phyloP scores from a whole-genome alignment of 2,888 invertebrate species.

The Monoplex corrugatus region DNA sequence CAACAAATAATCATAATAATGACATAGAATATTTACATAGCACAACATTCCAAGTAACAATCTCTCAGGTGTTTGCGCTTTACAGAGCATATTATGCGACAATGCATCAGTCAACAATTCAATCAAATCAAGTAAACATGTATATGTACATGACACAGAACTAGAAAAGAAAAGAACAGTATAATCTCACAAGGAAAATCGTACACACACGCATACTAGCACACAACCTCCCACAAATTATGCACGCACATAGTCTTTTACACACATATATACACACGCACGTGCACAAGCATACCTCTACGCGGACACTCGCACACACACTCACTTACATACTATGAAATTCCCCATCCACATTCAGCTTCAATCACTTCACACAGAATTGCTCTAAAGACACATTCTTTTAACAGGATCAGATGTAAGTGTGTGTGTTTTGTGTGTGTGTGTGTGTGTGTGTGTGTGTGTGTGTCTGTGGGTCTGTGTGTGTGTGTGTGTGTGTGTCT shows the following conservation, averaged over 20 bases:
- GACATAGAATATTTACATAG: not conserved
- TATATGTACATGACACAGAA: not conserved
- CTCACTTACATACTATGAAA: not conserved
- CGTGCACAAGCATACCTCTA: too few relatives aligned
- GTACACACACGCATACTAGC: not conserved
- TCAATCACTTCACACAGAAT: not conserved
- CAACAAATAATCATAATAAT: too few relatives aligned
- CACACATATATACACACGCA: conserved; percentile 20
- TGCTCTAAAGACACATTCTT: not conserved
- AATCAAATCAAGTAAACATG: not conserved
- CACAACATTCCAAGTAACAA: not conserved
- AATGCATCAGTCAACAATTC: not conserved
- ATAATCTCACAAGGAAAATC: not conserved
- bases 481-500: too few relatives aligned
- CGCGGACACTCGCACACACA: conserved; percentile 2
- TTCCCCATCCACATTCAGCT: too few relatives aligned
- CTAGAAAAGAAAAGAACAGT: too few relatives aligned
- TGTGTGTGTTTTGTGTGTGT: too few relatives aligned
- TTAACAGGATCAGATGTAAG: not conserved
- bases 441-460: too few relatives aligned
- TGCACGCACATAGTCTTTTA: too few relatives aligned
- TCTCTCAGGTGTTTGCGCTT: not conserved
- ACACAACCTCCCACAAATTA: too few relatives aligned
- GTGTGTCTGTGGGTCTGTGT: too few relatives aligned
- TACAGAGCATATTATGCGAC: not conserved